Evolutionary conservation across 2,888 invertebrate species (phyloP), one percentile per base, ranked within the genome.

Genomic region (Bellardia bayeri): DNA sequence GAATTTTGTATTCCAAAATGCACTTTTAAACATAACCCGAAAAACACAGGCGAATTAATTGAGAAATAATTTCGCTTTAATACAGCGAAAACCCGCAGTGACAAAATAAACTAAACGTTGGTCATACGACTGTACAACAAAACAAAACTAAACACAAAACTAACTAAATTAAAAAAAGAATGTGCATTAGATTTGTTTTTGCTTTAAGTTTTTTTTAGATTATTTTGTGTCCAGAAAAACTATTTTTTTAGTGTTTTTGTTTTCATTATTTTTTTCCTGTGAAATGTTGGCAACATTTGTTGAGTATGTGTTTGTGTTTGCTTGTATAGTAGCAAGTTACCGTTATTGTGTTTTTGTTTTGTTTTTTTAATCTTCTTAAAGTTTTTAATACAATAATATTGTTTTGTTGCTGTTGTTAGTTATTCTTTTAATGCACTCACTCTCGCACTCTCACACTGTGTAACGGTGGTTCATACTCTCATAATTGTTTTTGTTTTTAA

Each of bases 331-430:
- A 51, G 51, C 66, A 58, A 42, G n/a, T 61, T 16, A 33, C 33
- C 13, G 13, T 58, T 56, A 11, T 83, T 78, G 13, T 71, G 54
- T 74, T 82, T 23, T 54, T 75, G 16, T 84, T 71, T 58, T 75
- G 14, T 61, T 54, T 72, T 30, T 58, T 7, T 63, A 87, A 87
- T 84, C 87, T 78, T 68, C 82, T 87, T 87, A 82, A 75, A 33
- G 56, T 68, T 33, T 82, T 78, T 84, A 69, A 78, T 61, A 42
- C 30, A 49, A 23, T 13, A 71, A 40, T 69, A 51, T 71, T 71
- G 71, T 63, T 72, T 56, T 72, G 33, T 69, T 58, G 4, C 37
- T 69, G 5, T 58, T 45, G 9, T 56, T 33, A 16, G 16, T 63
- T 42, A 40, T 68, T 54, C 16, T 33, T 30, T 66, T 71, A 11